A percentile compares a stretch with the other conserved stretches of the same genome.
Evolutionary conservation across 2,888 invertebrate genomes (phyloP).

Genomic region (Melanostoma scalare): DNA sequence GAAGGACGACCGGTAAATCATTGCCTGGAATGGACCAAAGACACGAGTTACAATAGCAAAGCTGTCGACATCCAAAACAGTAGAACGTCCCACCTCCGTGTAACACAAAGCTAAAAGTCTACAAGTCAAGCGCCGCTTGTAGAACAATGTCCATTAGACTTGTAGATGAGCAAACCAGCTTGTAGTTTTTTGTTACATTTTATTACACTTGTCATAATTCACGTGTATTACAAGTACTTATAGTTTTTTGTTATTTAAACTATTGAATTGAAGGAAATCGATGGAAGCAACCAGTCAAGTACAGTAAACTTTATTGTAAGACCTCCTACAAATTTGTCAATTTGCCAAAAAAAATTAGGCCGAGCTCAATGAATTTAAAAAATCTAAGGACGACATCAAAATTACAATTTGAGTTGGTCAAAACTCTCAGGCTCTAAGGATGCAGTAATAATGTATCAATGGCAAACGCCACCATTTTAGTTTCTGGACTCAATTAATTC

Average conservation of each 20-base stretch:
- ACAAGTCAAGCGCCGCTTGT: too few species aligned
- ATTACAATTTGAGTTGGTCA: conserved; percentile 93
- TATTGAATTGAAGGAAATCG: conserved; percentile 95
- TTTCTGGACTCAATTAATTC: conserved; percentile 92
- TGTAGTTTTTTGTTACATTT: too few species aligned
- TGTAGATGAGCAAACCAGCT: too few species aligned
- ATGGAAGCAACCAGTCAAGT: conserved; percentile 93
- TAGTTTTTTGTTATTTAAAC: conserved; percentile 98
- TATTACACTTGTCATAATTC: too few species aligned
- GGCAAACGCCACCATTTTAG: conserved; percentile 91
- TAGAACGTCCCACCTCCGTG: conserved; percentile 92
- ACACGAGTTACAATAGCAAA: conserved; percentile 92
- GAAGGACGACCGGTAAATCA: conserved; percentile 96
- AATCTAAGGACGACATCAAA: conserved; percentile 91
- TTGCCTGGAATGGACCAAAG: conserved; percentile 97
- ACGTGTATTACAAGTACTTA: too few species aligned
- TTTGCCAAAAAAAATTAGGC: conserved; percentile 92
- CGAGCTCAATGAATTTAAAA: conserved; percentile 90
- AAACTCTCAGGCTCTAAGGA: conserved; percentile 88
- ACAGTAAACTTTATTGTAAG: conserved; percentile 96
- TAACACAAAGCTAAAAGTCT: conserved; percentile 95
- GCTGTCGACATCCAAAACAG: conserved; percentile 98
- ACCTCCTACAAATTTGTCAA: conserved; percentile 93
- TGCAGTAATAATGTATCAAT: conserved; percentile 85
- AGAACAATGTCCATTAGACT: too few species aligned